Percentiles rank a stretch among this genome's conserved stretches.
These are phyloP conservation scores for Heterotilapia buettikoferi DNA, from an alignment of 2,113 vertebrate species.

Conservation along the genomic window DNA sequence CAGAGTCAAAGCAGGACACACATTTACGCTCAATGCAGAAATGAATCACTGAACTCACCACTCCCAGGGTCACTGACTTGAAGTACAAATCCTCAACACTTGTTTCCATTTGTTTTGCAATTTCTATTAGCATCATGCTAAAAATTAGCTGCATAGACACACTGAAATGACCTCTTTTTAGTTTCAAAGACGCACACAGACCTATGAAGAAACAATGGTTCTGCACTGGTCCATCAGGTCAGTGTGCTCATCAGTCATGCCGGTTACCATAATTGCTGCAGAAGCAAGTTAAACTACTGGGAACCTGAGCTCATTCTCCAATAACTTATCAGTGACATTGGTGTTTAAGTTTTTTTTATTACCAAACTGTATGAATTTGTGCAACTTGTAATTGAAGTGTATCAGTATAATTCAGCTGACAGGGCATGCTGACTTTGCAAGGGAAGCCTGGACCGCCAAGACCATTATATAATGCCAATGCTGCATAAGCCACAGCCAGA, in stretches of 20 bases:
- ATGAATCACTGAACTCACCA: neutral
- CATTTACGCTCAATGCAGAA: neutral
- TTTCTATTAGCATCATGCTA: neutral
- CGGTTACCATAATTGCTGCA: neutral
- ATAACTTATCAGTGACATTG: neutral
- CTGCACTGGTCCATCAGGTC: neutral
- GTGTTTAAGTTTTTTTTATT: neutral
- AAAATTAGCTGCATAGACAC: neutral
- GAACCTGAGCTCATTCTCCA: neutral
- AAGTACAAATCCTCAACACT: neutral
- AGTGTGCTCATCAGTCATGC: neutral
- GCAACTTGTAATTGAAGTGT: neutral
- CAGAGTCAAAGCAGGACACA: neutral
- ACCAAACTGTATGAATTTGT: neutral
- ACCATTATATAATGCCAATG: neutral
- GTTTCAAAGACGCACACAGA: neutral
- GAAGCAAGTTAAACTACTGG: neutral
- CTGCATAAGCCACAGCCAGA: neutral
- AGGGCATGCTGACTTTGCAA: neutral
- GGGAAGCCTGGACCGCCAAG: neutral
- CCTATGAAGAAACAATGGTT: neutral
- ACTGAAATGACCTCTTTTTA: neutral
- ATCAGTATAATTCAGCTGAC: neutral
- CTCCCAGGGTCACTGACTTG: neutral
- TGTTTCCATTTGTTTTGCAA: neutral